Base-by-base conservation (phyloP, 2,888 invertebrate species). In the Eumerus sabulonum region DNA sequence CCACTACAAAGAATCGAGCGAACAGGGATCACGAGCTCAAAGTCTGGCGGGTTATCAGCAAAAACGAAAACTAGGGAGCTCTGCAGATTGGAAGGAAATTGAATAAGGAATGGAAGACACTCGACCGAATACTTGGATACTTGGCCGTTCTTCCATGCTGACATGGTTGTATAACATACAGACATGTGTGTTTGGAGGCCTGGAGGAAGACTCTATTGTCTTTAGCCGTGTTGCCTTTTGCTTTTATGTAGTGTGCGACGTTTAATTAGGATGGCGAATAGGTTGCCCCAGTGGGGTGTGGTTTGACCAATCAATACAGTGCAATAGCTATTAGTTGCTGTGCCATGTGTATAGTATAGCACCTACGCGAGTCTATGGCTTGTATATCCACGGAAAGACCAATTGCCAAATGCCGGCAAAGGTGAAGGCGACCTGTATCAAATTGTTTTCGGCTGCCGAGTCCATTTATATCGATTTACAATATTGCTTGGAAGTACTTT, bases 231-330 rank as follows among this genome's bases (percentile, higher is more conserved):
- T n/a, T 27, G 27, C 27, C 27, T 27, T 27, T 27, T 27, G 7
- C 27, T 2, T 7, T 27, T 27, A 27, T 2, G 3, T 27, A 27
- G 40, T 63, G 5, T 62, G 48, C 56, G 62, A 63, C 62, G 50
- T 63, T 51, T 50, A 56, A 71, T 56, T 18, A 56, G 62, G 54
- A 42, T 71, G 71, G 27, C 5, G 35, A 9, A 36, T 44, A 17
- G 40, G n/a, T 17, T 35, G 17, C 48, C 40, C 17, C n/a, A 63
- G 48, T 63, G 71, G 62, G 71, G 71, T 63, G 71, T 62, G 71
- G 71, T 71, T 71, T 16, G 16, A 44, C 48, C 1, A 63, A 63
- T 71, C 71, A 62, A 71, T 62, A 63, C 13, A 42, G 40, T 36
- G 48, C 47, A 54, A 19, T 35, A 44, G 44, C 16, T 51, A 38